Conservation (phyloP, 2,113 vertebrate genomes). For the Stigmatopora nigra region DNA sequence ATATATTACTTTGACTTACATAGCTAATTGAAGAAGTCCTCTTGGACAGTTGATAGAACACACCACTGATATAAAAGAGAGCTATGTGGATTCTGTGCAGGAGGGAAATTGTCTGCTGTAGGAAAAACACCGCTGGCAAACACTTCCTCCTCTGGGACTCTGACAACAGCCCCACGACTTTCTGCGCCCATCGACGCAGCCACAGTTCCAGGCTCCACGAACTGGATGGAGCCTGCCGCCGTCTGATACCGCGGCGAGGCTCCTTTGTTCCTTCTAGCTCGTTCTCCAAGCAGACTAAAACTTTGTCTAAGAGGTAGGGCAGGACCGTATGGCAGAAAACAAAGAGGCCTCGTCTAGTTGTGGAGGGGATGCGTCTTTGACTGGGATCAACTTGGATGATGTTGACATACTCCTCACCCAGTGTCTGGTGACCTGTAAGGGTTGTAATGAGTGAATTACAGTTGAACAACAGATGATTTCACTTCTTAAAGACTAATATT, state of each 20-base stretch:
- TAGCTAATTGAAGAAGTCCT: constrained; percentile 77
- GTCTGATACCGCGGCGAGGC: background rate
- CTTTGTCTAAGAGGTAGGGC: constrained; percentile 82
- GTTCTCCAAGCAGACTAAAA: constrained; percentile 77
- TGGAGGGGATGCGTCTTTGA: constrained; percentile 71
- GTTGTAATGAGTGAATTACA: background rate
- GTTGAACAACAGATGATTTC: background rate
- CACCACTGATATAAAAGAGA: constrained; percentile 79
- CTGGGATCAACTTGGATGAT: constrained; percentile 84
- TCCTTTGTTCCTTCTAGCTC: constrained; percentile 70
- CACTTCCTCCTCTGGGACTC: constrained; percentile 72
- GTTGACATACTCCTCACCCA: constrained; percentile 90
- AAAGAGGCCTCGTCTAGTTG: constrained; percentile 59
- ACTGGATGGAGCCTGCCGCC: background rate
- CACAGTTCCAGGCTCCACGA: constrained; percentile 38
- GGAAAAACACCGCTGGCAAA: constrained; percentile 39
- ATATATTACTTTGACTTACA: constrained; percentile 64
- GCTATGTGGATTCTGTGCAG: constrained; percentile 80
- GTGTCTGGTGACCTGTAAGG: constrained; percentile 83
- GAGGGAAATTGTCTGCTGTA: constrained; percentile 70
- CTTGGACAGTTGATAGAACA: constrained; percentile 86
- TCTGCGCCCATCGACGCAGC: constrained; percentile 63
- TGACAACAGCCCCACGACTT: constrained; percentile 45
- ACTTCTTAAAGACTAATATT: too few species aligned
- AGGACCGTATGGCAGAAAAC: constrained; percentile 71